Percentiles rank a stretch among this genome's conserved stretches.
phyloP scores from a whole-genome alignment of 2,888 invertebrate genomes.

The Drosophila monieri region DNA sequence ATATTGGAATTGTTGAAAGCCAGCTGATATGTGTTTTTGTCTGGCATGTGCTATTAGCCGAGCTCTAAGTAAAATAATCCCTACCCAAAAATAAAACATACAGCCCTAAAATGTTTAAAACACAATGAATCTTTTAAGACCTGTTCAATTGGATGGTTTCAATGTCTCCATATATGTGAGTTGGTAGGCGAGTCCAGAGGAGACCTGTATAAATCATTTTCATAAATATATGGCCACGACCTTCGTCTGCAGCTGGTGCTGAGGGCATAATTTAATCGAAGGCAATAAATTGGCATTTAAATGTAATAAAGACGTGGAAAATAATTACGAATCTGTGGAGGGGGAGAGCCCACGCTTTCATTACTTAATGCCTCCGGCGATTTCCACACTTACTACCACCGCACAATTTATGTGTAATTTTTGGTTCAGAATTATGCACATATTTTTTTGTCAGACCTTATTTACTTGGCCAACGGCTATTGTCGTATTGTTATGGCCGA shows the following conservation, averaged over 20 bases:
- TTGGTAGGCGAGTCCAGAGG: background rate
- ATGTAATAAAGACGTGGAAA: conserved; percentile 77
- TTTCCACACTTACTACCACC: conserved; percentile 6
- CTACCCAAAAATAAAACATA: background rate
- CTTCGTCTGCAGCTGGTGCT: conserved; percentile 28
- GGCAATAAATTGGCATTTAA: conserved; percentile 79
- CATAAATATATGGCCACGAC: conserved; percentile 23
- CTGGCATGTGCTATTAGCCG: conserved; percentile 42
- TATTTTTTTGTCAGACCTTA: conserved; percentile 56
- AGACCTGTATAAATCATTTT: conserved; percentile 28
- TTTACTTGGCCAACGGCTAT: conserved; percentile 38
- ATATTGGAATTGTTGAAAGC: conserved; percentile 46
- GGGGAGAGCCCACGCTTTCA: conserved; percentile 54
- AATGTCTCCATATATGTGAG: conserved; percentile 14
- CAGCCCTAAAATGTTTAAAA: conserved; percentile 23
- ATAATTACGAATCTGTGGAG: conserved; percentile 63
- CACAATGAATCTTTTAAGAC: conserved; percentile 11
- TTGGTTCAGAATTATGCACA: conserved; percentile 67
- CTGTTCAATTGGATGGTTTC: background rate
- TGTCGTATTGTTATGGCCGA: conserved; percentile 50
- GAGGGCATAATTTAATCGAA: conserved; percentile 71
- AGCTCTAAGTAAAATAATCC: conserved; percentile 24
- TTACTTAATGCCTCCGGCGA: conserved; percentile 39
- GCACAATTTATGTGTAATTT: conserved; percentile 53
- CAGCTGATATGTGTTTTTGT: conserved; percentile 29